phyloP scores from a whole-genome alignment of 2,888 invertebrate species.

The Euphydryas editha region DNA sequence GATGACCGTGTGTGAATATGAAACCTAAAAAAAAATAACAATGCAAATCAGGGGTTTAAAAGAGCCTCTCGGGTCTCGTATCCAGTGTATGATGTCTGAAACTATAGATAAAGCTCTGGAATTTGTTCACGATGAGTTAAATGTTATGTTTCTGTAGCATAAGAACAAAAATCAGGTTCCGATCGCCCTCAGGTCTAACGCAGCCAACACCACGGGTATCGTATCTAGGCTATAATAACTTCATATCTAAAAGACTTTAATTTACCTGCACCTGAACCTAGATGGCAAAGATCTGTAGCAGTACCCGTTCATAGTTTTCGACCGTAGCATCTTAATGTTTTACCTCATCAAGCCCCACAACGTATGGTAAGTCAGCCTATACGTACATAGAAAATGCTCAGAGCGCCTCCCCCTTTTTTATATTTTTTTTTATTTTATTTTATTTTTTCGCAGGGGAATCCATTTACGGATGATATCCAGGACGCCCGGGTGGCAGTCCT shows the following conservation, averaged over 20 bases:
- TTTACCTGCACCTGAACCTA: slow-evolving; percentile 3
- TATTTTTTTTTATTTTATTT: too few relatives aligned
- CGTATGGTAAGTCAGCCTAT: neutral
- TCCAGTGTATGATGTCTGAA: slow-evolving; percentile 5
- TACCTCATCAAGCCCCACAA: neutral
- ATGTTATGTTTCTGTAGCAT: neutral
- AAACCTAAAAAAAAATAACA: slow-evolving; percentile 12
- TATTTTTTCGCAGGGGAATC: too few relatives aligned
- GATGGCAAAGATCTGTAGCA: neutral
- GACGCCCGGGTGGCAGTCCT: too few relatives aligned
- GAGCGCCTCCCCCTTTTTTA: neutral
- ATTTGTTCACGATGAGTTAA: slow-evolving; percentile 12
- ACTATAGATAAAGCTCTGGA: slow-evolving; percentile 8
- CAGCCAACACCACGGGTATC: neutral
- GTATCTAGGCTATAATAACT: neutral
- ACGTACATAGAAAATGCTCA: neutral
- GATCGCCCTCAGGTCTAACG: neutral
- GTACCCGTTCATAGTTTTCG: slow-evolving; percentile 6
- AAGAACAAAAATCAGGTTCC: neutral
- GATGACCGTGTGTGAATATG: slow-evolving; percentile 28
- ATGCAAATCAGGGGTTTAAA: slow-evolving; percentile 6
- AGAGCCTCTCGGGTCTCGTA: too few relatives aligned
- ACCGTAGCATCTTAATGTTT: slow-evolving; percentile 5
- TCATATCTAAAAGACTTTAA: slow-evolving; percentile 9
- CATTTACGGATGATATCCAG: too few relatives aligned